These are phyloP conservation scores for Polypterus senegalus DNA, from an alignment of 2,113 vertebrate genomes.

Conservation along the genomic window DNA sequence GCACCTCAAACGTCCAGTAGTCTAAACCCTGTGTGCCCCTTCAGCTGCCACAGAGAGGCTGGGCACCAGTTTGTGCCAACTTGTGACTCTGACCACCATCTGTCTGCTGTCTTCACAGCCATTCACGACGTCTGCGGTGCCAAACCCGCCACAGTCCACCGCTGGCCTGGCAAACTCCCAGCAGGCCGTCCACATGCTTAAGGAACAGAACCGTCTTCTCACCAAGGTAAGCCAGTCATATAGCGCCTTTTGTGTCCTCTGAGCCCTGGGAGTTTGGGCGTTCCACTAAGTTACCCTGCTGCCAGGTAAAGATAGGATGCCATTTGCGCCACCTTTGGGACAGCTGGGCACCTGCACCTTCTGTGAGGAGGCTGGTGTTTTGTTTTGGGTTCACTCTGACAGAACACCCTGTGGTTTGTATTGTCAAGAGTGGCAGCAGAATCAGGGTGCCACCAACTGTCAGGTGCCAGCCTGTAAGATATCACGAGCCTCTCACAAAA, in stretches of 20 bases:
- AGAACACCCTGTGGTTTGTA: no score
- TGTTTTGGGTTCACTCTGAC: no score
- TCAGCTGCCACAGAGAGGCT: no score
- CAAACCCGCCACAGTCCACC: constrained; percentile 1
- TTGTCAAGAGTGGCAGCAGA: no score
- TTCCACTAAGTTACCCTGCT: not conserved
- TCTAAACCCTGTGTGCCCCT: not conserved
- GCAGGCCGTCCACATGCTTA: constrained; percentile 76
- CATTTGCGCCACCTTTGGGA: no score
- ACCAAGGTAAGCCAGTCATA: constrained; percentile 56
- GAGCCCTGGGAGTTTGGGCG: not conserved
- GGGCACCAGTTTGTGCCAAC: not conserved
- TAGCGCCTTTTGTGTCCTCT: not conserved
- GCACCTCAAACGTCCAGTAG: constrained; percentile 23
- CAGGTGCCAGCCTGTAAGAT: no score
- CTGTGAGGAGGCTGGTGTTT: no score
- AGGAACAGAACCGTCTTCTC: constrained; percentile 87
- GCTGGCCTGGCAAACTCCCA: constrained; percentile 38
- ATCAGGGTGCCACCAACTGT: no score
- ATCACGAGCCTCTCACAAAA: no score
- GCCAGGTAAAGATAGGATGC: not conserved
- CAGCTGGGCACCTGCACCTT: no score
- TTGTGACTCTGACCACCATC: not conserved
- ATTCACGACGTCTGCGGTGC: no score
- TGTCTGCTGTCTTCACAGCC: not conserved